Evolutionary conservation across 2,888 invertebrate genomes (phyloP).

Genomic region (Agonum fuliginosum): DNA sequence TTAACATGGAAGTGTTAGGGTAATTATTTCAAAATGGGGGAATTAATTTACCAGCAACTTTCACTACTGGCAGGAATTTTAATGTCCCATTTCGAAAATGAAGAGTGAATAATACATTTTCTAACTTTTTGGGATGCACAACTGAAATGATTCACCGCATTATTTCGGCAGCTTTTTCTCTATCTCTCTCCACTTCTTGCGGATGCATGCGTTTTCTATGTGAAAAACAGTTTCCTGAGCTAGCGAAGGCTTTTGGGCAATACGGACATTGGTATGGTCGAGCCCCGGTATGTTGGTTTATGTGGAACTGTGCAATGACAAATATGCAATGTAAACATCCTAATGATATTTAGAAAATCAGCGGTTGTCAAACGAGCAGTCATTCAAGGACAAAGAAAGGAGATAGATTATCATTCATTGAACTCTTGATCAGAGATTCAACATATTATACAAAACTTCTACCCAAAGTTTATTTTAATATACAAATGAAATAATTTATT

Average conservation of each 20-base stretch:
- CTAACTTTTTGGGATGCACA: no score
- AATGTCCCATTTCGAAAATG: background rate
- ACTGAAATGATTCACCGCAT: slow-evolving; percentile 74
- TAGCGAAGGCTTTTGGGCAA: slow-evolving; percentile 83
- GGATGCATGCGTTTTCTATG: slow-evolving; percentile 84
- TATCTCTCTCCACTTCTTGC: slow-evolving; percentile 76
- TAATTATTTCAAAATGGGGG: slow-evolving; percentile 28
- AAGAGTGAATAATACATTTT: no score
- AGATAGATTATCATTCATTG: no score
- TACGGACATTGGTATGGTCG: slow-evolving; percentile 84
- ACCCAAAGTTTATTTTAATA: background rate
- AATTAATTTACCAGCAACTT: no score
- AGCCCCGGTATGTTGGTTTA: slow-evolving; percentile 85
- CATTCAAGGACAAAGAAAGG: no score
- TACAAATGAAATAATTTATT: no score
- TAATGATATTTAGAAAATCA: no score
- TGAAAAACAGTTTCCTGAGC: slow-evolving; percentile 84
- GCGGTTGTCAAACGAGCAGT: no score
- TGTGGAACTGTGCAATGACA: slow-evolving; percentile 78
- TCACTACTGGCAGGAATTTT: no score
- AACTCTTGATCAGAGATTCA: background rate
- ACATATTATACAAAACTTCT: background rate
- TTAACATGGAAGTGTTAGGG: slow-evolving; percentile 54
- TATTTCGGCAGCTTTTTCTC: slow-evolving; percentile 75
- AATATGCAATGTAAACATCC: no score